A percentile compares a stretch with the other conserved stretches of the same genome.
Evolutionary conservation across 2,888 invertebrate species (phyloP).

Genomic region (Monochamus alternatus): DNA sequence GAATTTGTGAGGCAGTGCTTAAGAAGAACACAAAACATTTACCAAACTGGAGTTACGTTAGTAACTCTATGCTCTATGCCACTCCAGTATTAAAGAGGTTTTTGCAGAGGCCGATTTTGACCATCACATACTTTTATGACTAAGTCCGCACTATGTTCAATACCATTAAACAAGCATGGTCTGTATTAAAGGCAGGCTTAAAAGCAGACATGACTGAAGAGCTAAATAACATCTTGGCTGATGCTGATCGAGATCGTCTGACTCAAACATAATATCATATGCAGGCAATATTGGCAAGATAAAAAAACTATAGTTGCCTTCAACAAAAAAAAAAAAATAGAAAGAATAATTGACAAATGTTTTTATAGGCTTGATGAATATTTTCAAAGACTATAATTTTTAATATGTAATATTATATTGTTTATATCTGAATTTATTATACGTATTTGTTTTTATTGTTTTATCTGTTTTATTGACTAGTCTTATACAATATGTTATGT

Average conservation of each 20-base stretch:
- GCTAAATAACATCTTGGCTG: too few species aligned
- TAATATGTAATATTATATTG: too few species aligned
- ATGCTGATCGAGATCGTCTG: constrained; percentile 17
- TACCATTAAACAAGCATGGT: constrained; percentile 18
- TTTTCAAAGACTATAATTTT: too few species aligned
- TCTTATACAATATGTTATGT: too few species aligned
- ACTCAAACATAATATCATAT: constrained; percentile 9
- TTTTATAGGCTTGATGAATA: too few species aligned
- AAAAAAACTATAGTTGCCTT: too few species aligned
- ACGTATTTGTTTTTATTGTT: too few species aligned
- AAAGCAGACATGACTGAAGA: constrained; percentile 8
- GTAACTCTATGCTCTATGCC: background rate
- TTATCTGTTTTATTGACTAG: too few species aligned
- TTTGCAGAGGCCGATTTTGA: constrained; percentile 5
- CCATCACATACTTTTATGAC: constrained; percentile 16
- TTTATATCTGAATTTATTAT: too few species aligned
- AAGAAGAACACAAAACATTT: background rate
- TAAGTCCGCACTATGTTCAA: constrained; percentile 23
- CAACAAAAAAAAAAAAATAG: too few species aligned
- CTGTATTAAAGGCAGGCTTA: constrained; percentile 8
- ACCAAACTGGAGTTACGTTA: constrained; percentile 1
- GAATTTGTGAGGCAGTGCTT: constrained; percentile 4
- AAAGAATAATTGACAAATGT: too few species aligned
- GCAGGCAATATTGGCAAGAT: constrained; percentile 10
- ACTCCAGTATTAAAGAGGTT: constrained; percentile 9